Percentiles rank a stretch among this genome's conserved stretches.
Conservation (phyloP, 2,797 vertebrate species). For the Holocentrus rufus region DNA sequence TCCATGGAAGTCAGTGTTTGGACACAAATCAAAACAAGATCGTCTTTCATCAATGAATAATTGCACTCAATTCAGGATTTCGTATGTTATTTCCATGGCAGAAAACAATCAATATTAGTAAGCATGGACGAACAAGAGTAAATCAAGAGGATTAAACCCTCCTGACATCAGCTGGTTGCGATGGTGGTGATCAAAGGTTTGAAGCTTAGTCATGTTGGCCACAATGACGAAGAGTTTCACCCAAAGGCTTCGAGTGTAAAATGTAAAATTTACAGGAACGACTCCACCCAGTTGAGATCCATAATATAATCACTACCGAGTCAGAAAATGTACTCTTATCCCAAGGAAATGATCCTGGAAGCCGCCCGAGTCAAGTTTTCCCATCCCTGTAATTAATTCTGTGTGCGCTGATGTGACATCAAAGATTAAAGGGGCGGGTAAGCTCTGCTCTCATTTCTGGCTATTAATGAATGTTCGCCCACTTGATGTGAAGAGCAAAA, state of each 20-base stretch:
- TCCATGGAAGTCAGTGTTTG: constrained; percentile 50
- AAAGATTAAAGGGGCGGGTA: constrained; percentile 17
- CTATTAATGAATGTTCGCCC: neutral
- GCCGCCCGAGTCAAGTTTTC: neutral
- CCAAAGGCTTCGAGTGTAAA: neutral
- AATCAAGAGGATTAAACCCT: constrained; percentile 6
- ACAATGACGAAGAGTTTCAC: neutral
- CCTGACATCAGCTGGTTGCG: too few relatives aligned
- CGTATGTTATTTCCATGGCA: constrained; percentile 8
- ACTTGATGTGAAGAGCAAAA: neutral
- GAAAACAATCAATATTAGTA: constrained; percentile 18
- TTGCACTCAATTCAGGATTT: constrained; percentile 8
- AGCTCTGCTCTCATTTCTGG: constrained; percentile 7
- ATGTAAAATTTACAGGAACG: constrained; percentile 6
- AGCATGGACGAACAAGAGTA: neutral
- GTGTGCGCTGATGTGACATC: neutral
- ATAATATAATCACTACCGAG: constrained; percentile 4
- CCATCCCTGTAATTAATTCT: constrained; percentile 3
- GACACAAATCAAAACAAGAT: constrained; percentile 32
- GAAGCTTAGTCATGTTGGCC: neutral
- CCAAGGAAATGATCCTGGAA: constrained; percentile 15
- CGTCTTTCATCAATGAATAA: constrained; percentile 2
- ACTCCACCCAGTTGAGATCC: neutral
- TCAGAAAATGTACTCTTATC: constrained; percentile 24
- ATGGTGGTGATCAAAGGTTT: too few relatives aligned